A percentile compares a stretch with the other conserved stretches of the same genome.
Conservation (phyloP, 2,888 invertebrate genomes). For the Ctenicera cuprea region DNA sequence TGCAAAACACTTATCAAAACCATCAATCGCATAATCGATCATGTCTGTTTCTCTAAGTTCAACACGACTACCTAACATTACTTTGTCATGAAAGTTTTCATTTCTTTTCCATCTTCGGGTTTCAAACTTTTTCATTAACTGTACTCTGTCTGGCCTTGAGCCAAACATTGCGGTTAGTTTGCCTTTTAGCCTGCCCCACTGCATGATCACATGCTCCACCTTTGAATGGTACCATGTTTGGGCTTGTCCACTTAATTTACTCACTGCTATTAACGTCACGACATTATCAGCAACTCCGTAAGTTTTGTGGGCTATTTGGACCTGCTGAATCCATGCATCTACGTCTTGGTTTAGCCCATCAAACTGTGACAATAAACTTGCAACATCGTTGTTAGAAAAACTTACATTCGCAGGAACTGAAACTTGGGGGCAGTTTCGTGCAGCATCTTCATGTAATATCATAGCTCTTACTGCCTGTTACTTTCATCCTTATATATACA, state of each 20-base stretch:
- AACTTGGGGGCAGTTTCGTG: no score
- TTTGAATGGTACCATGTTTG: slow-evolving; percentile 11
- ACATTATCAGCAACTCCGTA: slow-evolving; percentile 3
- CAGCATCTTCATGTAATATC: no score
- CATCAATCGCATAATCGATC: slow-evolving; percentile 23
- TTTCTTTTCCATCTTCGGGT: background rate
- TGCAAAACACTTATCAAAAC: background rate
- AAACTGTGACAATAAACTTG: no score
- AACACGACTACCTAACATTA: slow-evolving; percentile 2
- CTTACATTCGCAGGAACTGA: no score
- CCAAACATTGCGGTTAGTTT: no score
- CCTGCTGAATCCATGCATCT: no score
- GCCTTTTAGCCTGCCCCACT: background rate
- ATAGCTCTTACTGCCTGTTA: no score
- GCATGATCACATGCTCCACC: background rate
- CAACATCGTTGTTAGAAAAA: no score
- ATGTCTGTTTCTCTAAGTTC: background rate
- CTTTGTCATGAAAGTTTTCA: slow-evolving; percentile 22
- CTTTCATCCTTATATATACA: no score
- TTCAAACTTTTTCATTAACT: no score
- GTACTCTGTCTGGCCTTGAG: no score
- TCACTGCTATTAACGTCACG: background rate
- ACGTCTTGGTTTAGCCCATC: no score
- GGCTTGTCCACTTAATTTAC: slow-evolving; percentile 12
- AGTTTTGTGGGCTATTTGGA: background rate